Base-by-base conservation (phyloP, 2,113 vertebrate genomes). In the Trinectes maculatus region DNA sequence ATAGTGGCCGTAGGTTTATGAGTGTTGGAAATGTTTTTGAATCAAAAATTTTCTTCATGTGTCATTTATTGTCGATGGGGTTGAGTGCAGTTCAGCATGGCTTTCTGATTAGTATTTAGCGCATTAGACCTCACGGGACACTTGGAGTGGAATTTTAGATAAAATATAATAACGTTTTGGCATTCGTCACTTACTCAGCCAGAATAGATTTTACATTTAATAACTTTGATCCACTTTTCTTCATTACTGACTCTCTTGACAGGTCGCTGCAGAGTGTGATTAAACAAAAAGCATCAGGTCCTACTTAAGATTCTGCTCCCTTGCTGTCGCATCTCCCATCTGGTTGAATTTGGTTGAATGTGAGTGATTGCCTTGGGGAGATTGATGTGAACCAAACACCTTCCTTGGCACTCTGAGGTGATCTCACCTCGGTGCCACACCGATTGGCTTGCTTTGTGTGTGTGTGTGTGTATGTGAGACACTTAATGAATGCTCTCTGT, bases 171-270 rank as follows among this genome's bases (percentile, higher is more conserved):
- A 47, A 54, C 31, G 33, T 78, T 65, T 52, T 51, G 63, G 48
- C 78, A 68, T 71, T 79, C 63, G 66, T 80, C 71, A 76, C 54
- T 71, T 49, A 40, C 48, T 51, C 18, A 40, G 52, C 44, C 69
- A 28, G 25, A 71, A 74, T 49, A 28, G 16, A 10, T 82, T 80
- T 85, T 76, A 64, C 51, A 69, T 74, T 74, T 76, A 71, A 82
- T 82, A 76, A 67, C 60, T 56, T 70, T 79, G 57, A 78, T 68
- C 77, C 67, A 82, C 74, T 80, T 69, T 73, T 80, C 68, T 85
- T 82, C 74, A 65, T 84, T 79, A 59, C 39, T 53, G 64, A 67
- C 63, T 59, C 78, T 71, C 46, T 44, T 80, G 85, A 86, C 82
- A 61, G 80, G 39, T 61, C 24, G 26, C 19, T 40, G 64, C 71